phyloP scores from a whole-genome alignment of 2,888 invertebrate genomes.

The Archips crataeganus region DNA sequence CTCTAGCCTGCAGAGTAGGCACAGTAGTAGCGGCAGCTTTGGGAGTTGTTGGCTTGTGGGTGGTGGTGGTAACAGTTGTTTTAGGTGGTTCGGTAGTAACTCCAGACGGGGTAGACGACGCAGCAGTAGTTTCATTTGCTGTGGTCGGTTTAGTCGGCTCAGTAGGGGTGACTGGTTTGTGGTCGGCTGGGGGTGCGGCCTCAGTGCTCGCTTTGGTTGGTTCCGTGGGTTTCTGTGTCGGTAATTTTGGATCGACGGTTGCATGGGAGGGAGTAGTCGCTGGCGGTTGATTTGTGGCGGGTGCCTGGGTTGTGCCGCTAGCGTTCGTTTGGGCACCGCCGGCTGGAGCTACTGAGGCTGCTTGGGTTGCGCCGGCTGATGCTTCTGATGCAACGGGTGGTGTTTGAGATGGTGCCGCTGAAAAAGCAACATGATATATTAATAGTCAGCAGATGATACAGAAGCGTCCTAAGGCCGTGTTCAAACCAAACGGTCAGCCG shows the following conservation, averaged over 20 bases:
- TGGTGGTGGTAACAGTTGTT: not conserved
- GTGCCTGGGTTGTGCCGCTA: not conserved
- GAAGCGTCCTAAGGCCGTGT: not conserved
- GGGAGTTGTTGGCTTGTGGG: not conserved
- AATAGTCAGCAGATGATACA: not conserved
- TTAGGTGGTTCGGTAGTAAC: not conserved
- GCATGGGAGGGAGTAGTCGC: not conserved
- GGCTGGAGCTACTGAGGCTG: not conserved
- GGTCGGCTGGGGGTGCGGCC: not conserved
- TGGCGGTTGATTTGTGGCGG: not conserved
- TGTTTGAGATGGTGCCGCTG: not conserved
- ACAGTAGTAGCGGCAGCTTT: conserved; percentile 13
- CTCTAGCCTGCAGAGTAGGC: conserved; percentile 60
- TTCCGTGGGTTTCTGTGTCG: conserved; percentile 3
- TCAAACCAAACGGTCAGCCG: too few relatives aligned
- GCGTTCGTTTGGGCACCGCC: not conserved
- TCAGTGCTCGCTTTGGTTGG: not conserved
- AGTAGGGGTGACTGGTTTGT: not conserved
- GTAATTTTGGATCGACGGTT: not conserved
- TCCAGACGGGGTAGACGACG: not conserved
- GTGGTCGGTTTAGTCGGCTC: not conserved
- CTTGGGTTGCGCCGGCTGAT: not conserved
- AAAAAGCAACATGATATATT: not conserved
- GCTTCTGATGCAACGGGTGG: not conserved
- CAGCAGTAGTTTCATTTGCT: not conserved